Conservation (phyloP, 2,888 invertebrate species). For the Nomada ruficornis region DNA sequence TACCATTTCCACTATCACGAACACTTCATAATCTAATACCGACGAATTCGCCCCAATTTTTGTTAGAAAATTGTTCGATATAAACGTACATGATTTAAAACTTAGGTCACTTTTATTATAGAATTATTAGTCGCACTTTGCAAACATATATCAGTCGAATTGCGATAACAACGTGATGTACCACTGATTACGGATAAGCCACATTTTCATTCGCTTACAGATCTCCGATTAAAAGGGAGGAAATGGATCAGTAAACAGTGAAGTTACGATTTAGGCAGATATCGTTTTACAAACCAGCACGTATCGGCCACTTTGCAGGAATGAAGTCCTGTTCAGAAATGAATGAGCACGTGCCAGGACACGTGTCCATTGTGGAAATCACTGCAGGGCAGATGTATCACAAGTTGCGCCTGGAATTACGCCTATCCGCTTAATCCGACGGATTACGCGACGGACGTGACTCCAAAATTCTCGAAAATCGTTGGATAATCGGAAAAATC, state of each 20-base stretch:
- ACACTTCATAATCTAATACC: too few relatives aligned
- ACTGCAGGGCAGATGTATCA: constrained; percentile 80
- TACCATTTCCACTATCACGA: too few relatives aligned
- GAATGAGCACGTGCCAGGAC: constrained; percentile 78
- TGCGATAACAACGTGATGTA: too few relatives aligned
- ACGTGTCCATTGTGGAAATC: constrained; percentile 79
- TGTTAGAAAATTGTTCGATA: too few relatives aligned
- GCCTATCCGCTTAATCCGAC: constrained; percentile 75
- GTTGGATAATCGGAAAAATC: constrained; percentile 18
- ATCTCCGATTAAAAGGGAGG: neutral
- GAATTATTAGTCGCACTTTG: neutral
- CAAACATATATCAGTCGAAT: neutral
- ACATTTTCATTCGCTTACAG: constrained; percentile 1
- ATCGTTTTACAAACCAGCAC: constrained; percentile 29
- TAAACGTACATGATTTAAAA: too few relatives aligned
- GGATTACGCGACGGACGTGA: constrained; percentile 78
- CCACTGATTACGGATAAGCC: constrained; percentile 30
- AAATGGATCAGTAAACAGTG: constrained; percentile 27
- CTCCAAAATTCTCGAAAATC: constrained; percentile 46
- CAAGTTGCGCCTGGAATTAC: constrained; percentile 72
- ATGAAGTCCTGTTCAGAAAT: constrained; percentile 73
- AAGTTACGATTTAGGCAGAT: constrained; percentile 26
- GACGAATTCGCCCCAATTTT: too few relatives aligned
- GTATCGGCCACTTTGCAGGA: constrained; percentile 79
- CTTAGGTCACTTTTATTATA: too few relatives aligned